phyloP scores from a whole-genome alignment of 1,140 invertebrate species.

The Drosophila truncata region DNA sequence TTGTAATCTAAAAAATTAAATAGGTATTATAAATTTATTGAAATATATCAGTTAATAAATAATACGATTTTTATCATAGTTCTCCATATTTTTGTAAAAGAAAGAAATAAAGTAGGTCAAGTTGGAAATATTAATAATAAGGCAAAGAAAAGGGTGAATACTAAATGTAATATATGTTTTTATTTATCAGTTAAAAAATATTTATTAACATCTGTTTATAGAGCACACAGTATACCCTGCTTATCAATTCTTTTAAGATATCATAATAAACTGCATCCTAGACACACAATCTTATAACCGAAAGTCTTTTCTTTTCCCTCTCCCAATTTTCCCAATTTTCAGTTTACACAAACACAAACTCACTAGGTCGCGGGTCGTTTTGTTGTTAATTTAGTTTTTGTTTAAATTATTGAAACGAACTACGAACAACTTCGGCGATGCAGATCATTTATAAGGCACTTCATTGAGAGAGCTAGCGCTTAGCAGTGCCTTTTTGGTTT shows the following conservation, averaged over 20 bases:
- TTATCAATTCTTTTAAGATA: not conserved
- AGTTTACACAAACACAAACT: not conserved
- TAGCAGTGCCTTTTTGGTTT: slow-evolving; percentile 16
- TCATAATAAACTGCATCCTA: slow-evolving; percentile 23
- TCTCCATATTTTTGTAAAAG: not conserved
- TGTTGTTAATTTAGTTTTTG: slow-evolving; percentile 56
- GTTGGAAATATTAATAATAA: not conserved
- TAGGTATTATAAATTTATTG: not conserved
- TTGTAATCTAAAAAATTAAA: no score
- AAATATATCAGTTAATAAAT: not conserved
- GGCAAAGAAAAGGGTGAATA: not conserved
- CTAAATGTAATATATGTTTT: not conserved
- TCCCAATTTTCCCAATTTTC: slow-evolving; percentile 23
- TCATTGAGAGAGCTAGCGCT: slow-evolving; percentile 38
- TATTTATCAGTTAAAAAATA: not conserved
- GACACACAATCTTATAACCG: slow-evolving; percentile 47
- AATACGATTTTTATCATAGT: not conserved
- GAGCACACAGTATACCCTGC: not conserved
- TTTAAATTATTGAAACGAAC: slow-evolving; percentile 75
- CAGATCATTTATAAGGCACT: slow-evolving; percentile 79
- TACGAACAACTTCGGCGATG: slow-evolving; percentile 50
- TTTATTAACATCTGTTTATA: not conserved
- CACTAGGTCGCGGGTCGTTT: slow-evolving; percentile 23
- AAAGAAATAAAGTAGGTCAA: no score
- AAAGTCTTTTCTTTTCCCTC: not conserved